Percentiles rank a stretch among this genome's conserved stretches.
phyloP scores from a whole-genome alignment of 2,888 invertebrate genomes.

The Troides helena region DNA sequence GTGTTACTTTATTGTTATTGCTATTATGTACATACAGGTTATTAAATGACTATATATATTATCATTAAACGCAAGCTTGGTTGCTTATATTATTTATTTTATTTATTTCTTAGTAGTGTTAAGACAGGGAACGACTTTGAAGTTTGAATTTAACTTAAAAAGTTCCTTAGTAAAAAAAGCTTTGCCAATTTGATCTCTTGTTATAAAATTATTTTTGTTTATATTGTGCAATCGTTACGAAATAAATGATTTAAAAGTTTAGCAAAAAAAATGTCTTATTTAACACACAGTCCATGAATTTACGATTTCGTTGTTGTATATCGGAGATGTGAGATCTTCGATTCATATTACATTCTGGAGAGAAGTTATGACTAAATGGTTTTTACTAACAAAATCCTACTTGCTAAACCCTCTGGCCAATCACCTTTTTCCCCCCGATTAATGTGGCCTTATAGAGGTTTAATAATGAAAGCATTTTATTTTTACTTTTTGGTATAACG shows the following conservation, averaged over 20 bases:
- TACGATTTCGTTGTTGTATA: too few relatives aligned
- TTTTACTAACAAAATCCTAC: too few relatives aligned
- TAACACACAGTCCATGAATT: too few relatives aligned
- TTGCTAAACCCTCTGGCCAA: too few relatives aligned
- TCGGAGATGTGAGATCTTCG: too few relatives aligned
- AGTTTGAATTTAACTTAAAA: constrained; percentile 6
- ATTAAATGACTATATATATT: background rate
- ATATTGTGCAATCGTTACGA: constrained; percentile 18
- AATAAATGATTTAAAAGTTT: constrained; percentile 15
- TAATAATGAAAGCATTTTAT: background rate
- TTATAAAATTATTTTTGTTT: constrained; percentile 13
- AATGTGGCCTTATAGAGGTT: too few relatives aligned
- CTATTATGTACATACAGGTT: background rate
- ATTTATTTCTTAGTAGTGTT: background rate
- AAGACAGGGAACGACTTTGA: constrained; percentile 3
- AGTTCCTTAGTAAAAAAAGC: background rate
- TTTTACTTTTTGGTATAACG: background rate
- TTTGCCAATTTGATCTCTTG: constrained; percentile 26
- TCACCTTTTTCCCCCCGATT: too few relatives aligned
- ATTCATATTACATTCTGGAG: too few relatives aligned
- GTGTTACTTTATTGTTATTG: background rate
- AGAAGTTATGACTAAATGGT: too few relatives aligned
- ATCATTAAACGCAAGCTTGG: background rate
- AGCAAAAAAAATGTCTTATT: too few relatives aligned
- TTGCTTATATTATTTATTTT: background rate